These are phyloP conservation scores for Argyrosomus regius DNA, from an alignment of 2,797 vertebrate species.

Conservation along the genomic window DNA sequence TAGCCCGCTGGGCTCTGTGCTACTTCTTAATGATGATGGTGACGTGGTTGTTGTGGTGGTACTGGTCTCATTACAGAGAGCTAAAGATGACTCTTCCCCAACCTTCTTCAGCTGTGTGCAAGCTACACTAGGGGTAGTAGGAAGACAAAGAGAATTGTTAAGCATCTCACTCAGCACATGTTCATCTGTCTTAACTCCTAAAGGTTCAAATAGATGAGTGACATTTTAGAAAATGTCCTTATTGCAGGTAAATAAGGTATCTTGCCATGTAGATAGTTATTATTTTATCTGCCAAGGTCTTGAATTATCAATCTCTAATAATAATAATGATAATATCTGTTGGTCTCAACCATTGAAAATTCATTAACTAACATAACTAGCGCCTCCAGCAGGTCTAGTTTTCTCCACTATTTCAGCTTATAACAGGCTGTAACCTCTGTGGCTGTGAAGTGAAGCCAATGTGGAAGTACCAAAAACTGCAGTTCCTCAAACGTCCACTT, in stretches of 20 bases:
- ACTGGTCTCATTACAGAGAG: conserved; percentile 91
- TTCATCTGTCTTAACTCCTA: background rate
- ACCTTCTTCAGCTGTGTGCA: conserved; percentile 94
- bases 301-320: too few species aligned
- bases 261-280: too few species aligned
- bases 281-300: background rate
- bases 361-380: too few species aligned
- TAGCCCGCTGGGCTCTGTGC: conserved; percentile 92
- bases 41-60: conserved; percentile 83
- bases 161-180: conserved; percentile 84
- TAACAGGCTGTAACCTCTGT: too few species aligned
- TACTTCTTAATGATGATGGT: conserved; percentile 89
- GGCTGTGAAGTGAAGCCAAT: too few species aligned
- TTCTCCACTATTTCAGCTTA: too few species aligned
- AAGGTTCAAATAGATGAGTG: background rate
- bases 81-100: conserved; percentile 91
- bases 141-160: conserved; percentile 93
- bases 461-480: too few species aligned
- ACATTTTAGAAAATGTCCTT: background rate
- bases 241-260: background rate
- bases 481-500: too few species aligned
- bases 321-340: too few species aligned
- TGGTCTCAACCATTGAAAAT: too few species aligned
- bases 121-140: conserved; percentile 99
- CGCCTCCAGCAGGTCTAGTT: too few species aligned